These are phyloP conservation scores for Heliangelus exortis DNA, from an alignment of 2,797 vertebrate species.

Conservation along the genomic window DNA sequence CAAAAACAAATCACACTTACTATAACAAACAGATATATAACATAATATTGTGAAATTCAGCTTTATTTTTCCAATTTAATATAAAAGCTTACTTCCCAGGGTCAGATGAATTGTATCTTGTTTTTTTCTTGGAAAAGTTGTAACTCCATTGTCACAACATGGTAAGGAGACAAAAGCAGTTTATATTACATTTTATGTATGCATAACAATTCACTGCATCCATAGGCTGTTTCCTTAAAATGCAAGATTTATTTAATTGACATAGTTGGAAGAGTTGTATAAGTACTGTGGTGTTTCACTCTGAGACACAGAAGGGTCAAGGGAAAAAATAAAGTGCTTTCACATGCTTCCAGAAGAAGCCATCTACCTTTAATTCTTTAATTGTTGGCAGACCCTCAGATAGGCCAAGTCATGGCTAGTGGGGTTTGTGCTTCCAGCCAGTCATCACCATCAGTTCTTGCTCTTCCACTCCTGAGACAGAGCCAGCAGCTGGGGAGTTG, in stretches of 20 bases:
- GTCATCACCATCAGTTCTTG: fast-evolving
- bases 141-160: neutral
- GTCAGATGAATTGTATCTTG: neutral
- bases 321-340: neutral
- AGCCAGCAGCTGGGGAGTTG: fast-evolving
- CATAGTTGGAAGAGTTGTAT: neutral
- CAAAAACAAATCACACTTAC: slow-evolving; percentile 19
- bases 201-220: neutral
- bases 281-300: neutral
- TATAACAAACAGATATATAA: slow-evolving; percentile 1
- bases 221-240: neutral
- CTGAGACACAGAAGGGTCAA: neutral
- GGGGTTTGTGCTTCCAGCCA: neutral
- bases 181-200: neutral
- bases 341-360: neutral
- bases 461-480: neutral
- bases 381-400: neutral
- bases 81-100: slow-evolving; percentile 65
- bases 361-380: neutral
- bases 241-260: neutral
- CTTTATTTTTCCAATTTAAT: slow-evolving; percentile 46
- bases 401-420: fast-evolving
- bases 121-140: neutral
- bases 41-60: slow-evolving; percentile 34
- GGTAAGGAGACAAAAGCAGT: neutral